Conservation (phyloP, 2,797 vertebrate genomes). For the Chiloscyllium punctatum region DNA sequence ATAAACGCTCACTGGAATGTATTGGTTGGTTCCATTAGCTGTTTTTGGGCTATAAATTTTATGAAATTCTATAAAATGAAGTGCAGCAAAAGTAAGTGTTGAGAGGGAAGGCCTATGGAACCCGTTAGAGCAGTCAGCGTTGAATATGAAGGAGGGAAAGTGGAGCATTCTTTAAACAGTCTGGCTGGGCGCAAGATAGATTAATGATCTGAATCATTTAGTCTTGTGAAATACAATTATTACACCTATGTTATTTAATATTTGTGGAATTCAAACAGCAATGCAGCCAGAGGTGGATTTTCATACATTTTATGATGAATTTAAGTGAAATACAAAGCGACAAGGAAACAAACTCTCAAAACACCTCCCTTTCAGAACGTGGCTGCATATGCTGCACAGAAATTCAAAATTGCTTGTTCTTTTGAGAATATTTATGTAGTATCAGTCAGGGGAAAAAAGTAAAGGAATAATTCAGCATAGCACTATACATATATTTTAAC, state of each 20-base stretch:
- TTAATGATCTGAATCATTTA: background rate
- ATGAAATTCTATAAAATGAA: background rate
- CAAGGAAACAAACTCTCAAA: background rate
- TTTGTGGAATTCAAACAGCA: background rate
- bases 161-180: background rate
- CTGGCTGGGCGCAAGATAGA: background rate
- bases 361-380: background rate
- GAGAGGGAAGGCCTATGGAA: background rate
- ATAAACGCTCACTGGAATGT: background rate
- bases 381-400: background rate
- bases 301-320: background rate
- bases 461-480: background rate
- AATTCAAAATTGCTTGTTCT: background rate
- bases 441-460: background rate
- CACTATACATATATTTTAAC: background rate
- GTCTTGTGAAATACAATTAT: background rate
- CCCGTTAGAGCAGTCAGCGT: background rate
- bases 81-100: background rate
- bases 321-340: background rate
- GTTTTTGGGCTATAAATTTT: background rate
- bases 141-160: background rate
- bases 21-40: background rate
- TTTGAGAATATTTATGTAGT: background rate
- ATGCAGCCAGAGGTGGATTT: background rate
- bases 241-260: background rate